Base-by-base conservation (phyloP, 2,888 invertebrate species). In the Seira musarum region DNA sequence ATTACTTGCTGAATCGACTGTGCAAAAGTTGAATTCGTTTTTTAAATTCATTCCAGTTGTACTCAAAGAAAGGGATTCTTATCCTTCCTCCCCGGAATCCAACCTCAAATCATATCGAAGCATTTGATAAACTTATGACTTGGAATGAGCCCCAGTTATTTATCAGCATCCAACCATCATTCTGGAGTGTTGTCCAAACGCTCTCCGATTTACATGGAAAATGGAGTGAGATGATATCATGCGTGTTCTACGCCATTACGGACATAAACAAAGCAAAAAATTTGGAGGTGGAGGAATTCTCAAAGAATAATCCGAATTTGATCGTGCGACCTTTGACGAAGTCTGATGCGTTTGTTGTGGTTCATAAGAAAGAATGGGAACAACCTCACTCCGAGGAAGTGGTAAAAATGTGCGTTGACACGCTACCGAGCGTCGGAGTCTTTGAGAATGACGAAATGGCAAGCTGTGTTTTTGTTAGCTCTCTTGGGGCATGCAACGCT, bases 61-160 rank as follows among this genome's bases (percentile, higher is more conserved):
- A 74, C 21, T 25, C 68, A 8, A 40, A 8, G 17, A 76, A 76
- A 63, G 76, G 76, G 1, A 30, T 76, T 13, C 40, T 76, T 30
- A 1, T 76, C 6, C 53, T 76, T 13, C 8, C 76, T 13, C 76
- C 76, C 0, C 24, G 24, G 19, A 19, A 21, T 25, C 49, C 64
- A 5, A 76, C 76, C 10, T 5, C 24, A 0, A 25, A 30, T 21
- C 57, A 60, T 61, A 22, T 69, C 8, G 5, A 49, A 0, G 22
- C 76, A 15, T 76, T 76, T 63, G 76, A 76, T n/a, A 13, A 24
- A 1, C 49, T 63, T 49, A 30, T 76, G 10, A 67, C 61, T 3
- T 76, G 76, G 76, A 25, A 65, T 15, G 61, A 60, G 13, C n/a
- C 46, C n/a, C 76, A 76, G 46, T 24, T 68, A 17, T 76, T 76